Base-by-base conservation (phyloP, 1,140 invertebrate genomes). In the Eriocheir sinensis region DNA sequence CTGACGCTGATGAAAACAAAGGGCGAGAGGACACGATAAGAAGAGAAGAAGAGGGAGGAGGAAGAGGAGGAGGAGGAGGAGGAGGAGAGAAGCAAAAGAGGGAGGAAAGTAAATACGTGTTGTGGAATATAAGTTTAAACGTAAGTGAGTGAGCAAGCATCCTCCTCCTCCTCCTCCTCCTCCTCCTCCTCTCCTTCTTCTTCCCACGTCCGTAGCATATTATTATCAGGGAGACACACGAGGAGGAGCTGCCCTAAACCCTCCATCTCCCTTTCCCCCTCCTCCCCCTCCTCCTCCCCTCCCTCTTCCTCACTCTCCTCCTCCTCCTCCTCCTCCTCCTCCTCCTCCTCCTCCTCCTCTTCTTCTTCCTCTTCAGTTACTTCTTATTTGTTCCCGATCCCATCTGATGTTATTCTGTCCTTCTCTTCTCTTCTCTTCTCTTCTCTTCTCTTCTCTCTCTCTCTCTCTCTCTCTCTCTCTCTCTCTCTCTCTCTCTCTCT, bases 21-120 rank as follows among this genome's bases (percentile, higher is more conserved):
- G 79, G 27, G 32, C 4, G 27, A n/a, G 79, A 81, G 32, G 79
- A 81, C 3, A 27, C 4, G 32, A 27, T 12, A 81, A 27, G 32
- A 81, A 27, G 32, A 81, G 79, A n/a, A 81, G 79, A n/a, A 81
- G 6, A n/a, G 4, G 79, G 27, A 81, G 79, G 32, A 81, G 79
- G 32, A 81, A 32, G 83, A 32, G 34, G 15, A 86, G 38, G 85
- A 41, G 85, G 9, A 88, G 32, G 86, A 40, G 86, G 86, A 89
- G 86, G 86, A 27, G 21, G 86, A 48, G 32, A 30, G 79, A 81
- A 8, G 27, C 27, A 4, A 81, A 81, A 12, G 34, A 72, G 12
- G 53, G 27, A 72, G 27, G 53, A 72, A 27, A 27, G 60, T 72
- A 27, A 12, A 27, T 72, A 27, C 27, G 60, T 72, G 60, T 72